Base-by-base conservation (phyloP, 2,797 vertebrate genomes). In the Lophotriccus pileatus region DNA sequence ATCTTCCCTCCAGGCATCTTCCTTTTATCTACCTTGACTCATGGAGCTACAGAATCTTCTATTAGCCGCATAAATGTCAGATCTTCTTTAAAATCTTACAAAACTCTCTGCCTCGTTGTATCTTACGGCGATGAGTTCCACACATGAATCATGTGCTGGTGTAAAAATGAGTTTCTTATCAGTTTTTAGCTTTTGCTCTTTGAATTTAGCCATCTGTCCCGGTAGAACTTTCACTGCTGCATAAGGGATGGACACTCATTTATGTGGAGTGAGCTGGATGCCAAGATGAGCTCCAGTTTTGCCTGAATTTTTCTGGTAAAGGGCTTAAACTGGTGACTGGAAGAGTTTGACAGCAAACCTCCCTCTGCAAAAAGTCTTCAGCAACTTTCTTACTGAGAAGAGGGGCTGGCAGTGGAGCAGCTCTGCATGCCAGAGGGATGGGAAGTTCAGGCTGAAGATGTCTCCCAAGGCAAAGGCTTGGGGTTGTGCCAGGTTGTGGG, bases 1-100 rank as follows among this genome's bases (percentile, higher is more conserved):
- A 97, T 92, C 95, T 94, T 85, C 91, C 95, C 91, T 94, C 95
- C 85, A 91, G 95, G 94, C 94, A 94, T 88, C 95, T 90, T 88
- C 89, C 87, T 94, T 96, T 96, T 96, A 93, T 95, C 95, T 96
- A 86, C 91, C 94, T 97, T 96, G 89, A 96, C 89, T 96, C 95
- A 94, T 60, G 63, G 70, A 92, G 85, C 89, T 88, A 85, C 91
- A 94, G 85, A 92, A 95, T 95, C 91, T 96, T 96, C 93, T 96
- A 95, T 96, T 95, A 96, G 87, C 95, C 9, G 15, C 75, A 7
- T 90, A 96, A 94, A 95, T 84, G 89, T 96, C 93, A 91, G 94
- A 94, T 96, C 94, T 87, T 94, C 92, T 80, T 72, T 79, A 93
- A 96, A 94, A 95, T 93, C 89, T 91, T 94, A 94, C 77, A 88